phyloP scores from a whole-genome alignment of 1,140 invertebrate genomes.

The Pollicipes pollicipes region DNA sequence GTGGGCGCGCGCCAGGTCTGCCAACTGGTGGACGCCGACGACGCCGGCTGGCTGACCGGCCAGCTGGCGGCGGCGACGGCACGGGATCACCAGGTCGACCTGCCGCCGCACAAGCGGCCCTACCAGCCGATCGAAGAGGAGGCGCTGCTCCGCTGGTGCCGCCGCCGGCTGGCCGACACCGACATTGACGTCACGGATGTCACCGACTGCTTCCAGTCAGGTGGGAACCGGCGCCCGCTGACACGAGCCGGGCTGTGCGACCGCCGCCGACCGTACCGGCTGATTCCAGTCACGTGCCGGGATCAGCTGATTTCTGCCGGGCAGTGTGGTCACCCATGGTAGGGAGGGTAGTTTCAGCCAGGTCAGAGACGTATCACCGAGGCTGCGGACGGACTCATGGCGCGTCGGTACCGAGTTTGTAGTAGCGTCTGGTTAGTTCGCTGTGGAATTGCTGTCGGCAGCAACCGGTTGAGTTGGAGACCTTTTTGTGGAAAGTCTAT shows the following conservation, averaged over 20 bases:
- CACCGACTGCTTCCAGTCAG: background rate
- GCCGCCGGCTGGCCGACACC: background rate
- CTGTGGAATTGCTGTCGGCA: background rate
- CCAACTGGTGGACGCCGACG: constrained; percentile 40
- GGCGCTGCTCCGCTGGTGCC: background rate
- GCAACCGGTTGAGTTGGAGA: background rate
- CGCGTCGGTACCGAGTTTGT: too few relatives aligned
- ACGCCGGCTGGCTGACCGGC: constrained; percentile 30
- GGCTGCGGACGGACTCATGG: background rate
- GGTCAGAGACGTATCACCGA: background rate
- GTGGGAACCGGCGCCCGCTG: background rate
- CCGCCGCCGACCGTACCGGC: too few relatives aligned
- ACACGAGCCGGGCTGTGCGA: too few relatives aligned
- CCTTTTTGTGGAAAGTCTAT: background rate
- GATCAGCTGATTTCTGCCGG: too few relatives aligned
- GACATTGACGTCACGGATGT: background rate
- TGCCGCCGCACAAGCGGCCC: background rate
- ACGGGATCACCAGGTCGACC: background rate
- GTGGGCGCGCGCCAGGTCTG: constrained; percentile 46
- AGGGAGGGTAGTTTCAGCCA: background rate
- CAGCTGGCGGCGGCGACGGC: constrained; percentile 9
- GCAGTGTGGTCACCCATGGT: too few relatives aligned
- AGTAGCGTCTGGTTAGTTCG: background rate
- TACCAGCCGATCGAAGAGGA: background rate
- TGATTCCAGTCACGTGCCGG: too few relatives aligned